Evolutionary conservation across 2,797 vertebrate genomes (phyloP), one percentile per base, ranked within the genome.

Genomic region (Parauchenoglanis punctatus): DNA sequence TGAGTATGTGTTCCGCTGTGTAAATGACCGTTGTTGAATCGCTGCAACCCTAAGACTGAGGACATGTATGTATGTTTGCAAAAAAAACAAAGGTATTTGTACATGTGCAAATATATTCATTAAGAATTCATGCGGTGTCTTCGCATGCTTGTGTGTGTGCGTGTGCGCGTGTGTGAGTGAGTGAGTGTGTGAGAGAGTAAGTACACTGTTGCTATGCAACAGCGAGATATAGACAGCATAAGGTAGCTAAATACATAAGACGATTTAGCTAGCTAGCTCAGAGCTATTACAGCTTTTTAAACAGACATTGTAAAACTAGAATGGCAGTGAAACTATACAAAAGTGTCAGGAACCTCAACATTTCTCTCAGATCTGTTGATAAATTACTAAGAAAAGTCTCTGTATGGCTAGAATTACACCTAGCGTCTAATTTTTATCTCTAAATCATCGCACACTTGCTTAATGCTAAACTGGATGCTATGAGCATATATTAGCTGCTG

Each of bases 1-100:
- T 76, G 25, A 18, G 85, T 76, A 52, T 81, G 58, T 77, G 86
- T 76, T 87, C 81, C 70, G 68, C 58, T 65, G 81, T 87, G 81
- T 87, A 87, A 87, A 87, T 54, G 80, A 87, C 56, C 54, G 52
- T 73, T 65, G 86, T 83, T 83, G 81, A 87, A 56, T 84, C 86
- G 49, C 81, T 87, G 86, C 81, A 87, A 87, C 86, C 81, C 86
- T 83, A 81, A 85, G 81, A 83, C 63, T 85, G 81, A 85, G 86
- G 70, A 65, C 80, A 59, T 77, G 56, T 85, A 75, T 88, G 85
- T 84, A 86, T 86, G 85, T 84, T 82, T 84, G 87, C 82, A 83
- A 83, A 83, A 83, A 49, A 49, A 49, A 58, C 13, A 40, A 58
- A 84, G 46, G 73, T 84, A 78, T 83, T 81, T 89, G 78, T 87